Evolutionary conservation across 1,140 invertebrate genomes (phyloP).

Genomic region (Bombus terrestris): DNA sequence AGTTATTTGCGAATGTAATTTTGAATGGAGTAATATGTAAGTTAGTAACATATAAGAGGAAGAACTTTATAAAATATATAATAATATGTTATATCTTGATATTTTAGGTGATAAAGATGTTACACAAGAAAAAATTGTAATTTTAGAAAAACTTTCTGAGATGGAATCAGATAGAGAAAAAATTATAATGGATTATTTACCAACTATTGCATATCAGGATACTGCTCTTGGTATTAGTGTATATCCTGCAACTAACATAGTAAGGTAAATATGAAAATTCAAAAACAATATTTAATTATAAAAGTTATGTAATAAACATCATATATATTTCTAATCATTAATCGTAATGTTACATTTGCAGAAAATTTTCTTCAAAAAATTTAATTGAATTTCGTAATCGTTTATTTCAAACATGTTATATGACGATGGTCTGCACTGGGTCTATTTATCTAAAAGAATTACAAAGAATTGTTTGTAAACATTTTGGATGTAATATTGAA

Average conservation of each 20-base stretch:
- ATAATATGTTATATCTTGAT: constrained; percentile 8
- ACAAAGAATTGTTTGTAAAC: constrained; percentile 44
- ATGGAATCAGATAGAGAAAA: constrained; percentile 59
- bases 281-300: constrained; percentile 11
- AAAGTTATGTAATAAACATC: neutral
- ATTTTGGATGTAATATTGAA: constrained; percentile 31
- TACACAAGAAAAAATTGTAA: constrained; percentile 44
- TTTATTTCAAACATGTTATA: constrained; percentile 51
- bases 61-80: neutral
- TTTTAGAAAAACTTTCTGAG: constrained; percentile 51
- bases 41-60: neutral
- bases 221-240: constrained; percentile 63
- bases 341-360: constrained; percentile 23
- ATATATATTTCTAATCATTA: neutral
- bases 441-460: constrained; percentile 57
- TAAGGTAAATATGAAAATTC: constrained; percentile 51
- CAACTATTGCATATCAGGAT: constrained; percentile 66
- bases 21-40: constrained; percentile 63
- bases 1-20: constrained; percentile 64
- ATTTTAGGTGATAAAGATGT: constrained; percentile 60
- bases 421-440: constrained; percentile 65
- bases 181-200: constrained; percentile 68
- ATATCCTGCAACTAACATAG: constrained; percentile 53
- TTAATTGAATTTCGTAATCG: constrained; percentile 55
- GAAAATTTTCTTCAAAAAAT: constrained; percentile 46